phyloP scores from a whole-genome alignment of 2,113 vertebrate species.

The Abramis brama region DNA sequence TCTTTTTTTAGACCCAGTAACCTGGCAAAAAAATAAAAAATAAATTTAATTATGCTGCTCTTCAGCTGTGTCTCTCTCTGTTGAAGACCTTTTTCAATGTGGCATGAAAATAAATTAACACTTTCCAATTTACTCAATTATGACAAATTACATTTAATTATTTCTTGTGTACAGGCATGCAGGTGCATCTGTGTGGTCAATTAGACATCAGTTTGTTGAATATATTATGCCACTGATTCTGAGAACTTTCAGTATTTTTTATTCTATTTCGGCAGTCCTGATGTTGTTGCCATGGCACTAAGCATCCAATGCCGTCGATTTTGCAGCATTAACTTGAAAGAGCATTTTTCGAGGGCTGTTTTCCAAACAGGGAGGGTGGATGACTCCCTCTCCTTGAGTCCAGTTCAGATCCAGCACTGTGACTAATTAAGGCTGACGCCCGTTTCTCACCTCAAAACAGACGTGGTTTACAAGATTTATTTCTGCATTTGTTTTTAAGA shows the following conservation, averaged over 20 bases:
- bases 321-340: conserved; percentile 33
- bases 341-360: conserved; percentile 9
- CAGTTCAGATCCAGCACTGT: conserved; percentile 5
- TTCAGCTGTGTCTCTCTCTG: conserved; percentile 36
- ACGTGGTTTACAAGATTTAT: neutral
- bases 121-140: conserved; percentile 40
- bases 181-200: neutral
- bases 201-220: neutral
- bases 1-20: conserved; percentile 58
- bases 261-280: neutral
- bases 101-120: conserved; percentile 56
- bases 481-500: neutral
- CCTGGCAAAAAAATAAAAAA: conserved; percentile 48
- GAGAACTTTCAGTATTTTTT: neutral
- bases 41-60: conserved; percentile 58
- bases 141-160: conserved; percentile 63
- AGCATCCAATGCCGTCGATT: neutral
- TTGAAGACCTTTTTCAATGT: conserved; percentile 10
- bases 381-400: neutral
- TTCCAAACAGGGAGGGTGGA: neutral
- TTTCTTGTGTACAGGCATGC: conserved; percentile 43
- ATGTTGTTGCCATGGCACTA: conserved; percentile 32
- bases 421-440: conserved; percentile 11
- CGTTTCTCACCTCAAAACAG: neutral
- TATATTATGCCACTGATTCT: neutral